Evolutionary conservation across 2,113 vertebrate species (phyloP), one percentile per base, ranked within the genome.

Genomic region (Montifringilla adamsi): DNA sequence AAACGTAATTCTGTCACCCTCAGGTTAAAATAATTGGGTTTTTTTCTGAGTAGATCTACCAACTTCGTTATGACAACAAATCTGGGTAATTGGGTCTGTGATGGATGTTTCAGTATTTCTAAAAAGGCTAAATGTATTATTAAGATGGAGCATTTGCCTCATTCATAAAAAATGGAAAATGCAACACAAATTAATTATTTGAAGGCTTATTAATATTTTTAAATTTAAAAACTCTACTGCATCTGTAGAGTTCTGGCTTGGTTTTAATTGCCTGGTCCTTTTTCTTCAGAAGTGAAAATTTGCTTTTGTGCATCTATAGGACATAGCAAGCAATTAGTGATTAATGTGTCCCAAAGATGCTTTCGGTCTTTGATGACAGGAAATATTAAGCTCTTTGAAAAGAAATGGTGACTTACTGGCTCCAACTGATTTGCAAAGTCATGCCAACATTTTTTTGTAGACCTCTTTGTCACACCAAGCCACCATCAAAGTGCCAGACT

Each of bases 81-180:
- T 67, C 27, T 50, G 23, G 7, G 22, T 66, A 59, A 41, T 78
- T 62, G 1, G 24, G 43, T 43, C 33, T 58, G 6, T 43, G 58
- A 33, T 82, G 66, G 90, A 33, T 94, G 74, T 90, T 96, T 96
- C 84, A 93, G 85, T 90, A 87, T 77, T 90, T 97, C 77, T 50
- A 46, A 67, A 80, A 92, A 95, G 44, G 47, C 46, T 62, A 41
- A 80, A 53, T 84, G 30, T 78, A 21, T 82, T 94, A 90, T 41
- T n/a, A 72, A 77, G 52, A 84, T 5, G 19, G 43, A 86, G 56
- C 56, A 78, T 96, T 58, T 79, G 80, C 56, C 55, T 90, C 82
- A 84, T 84, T 97, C 52, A 63, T 88, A 52, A 94, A 84, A 97
- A 96, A 95, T 91, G 66, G 59, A 87, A 93, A 62, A 53, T 94